Base-by-base conservation (phyloP, 1,140 invertebrate genomes). In the Solen grandis region DNA sequence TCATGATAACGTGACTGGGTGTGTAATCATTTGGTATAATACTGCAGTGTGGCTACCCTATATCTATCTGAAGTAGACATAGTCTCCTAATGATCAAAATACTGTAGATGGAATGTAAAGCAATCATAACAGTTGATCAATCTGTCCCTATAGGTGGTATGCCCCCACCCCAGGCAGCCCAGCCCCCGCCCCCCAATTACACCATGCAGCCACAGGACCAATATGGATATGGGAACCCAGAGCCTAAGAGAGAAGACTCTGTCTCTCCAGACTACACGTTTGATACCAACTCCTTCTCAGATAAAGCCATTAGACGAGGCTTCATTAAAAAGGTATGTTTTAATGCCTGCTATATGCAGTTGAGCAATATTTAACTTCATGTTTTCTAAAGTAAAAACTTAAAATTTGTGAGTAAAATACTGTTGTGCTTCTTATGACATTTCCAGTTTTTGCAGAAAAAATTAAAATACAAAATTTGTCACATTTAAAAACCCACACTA, bases 251-350 rank as follows among this genome's bases (percentile, higher is more conserved):
- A 19, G 52, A 69, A 29, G 36, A 22, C 25, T 41, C 73, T 2
- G 33, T 33, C 14, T 10, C 50, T 25, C 25, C 50, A 55, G 36
- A 59, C 68, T 31, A 16, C 36, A 59, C 59, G 33, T 80, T 80
- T 80, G 41, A 80, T 35, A 38, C 31, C 27, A 22, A 3, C 4
- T 70, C 22, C 13, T 89, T 90, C 77, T 88, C 86, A 35, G 86
- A 90, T 46, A 90, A 91, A 79, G 79, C 81, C 10, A 66, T 90
- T 27, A 62, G 90, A 14, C 68, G 84, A 29, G 85, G 72, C 41
- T 90, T 90, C 66, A 90, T 90, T 27, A 81, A 73, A 70, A 90
- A 89, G 85, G 89, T 90, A 57, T 36, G 69, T 60, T 41, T 29
- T 13, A 5, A 14, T 8, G 38, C 4, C 19, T 52, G 27, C 31